Evolutionary conservation across 1,140 invertebrate species (phyloP), one percentile per base, ranked within the genome.

Genomic region (Antheraea pernyi): DNA sequence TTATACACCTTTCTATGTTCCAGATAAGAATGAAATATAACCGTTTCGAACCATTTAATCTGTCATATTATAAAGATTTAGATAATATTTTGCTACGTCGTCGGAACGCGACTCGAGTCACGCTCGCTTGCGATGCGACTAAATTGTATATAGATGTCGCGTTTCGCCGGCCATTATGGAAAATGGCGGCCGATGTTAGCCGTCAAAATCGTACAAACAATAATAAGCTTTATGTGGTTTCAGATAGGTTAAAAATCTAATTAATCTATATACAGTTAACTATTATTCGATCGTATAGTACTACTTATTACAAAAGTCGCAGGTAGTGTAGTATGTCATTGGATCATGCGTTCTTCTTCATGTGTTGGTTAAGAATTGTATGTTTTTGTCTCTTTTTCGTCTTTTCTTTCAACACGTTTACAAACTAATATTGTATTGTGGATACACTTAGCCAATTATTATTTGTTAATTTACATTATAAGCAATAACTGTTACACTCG

Each of bases 91-190:
- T 65, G 60, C 70, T 60, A 65, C 69, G 64, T 59, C 69, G 63
- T 59, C 59, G 4, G 73, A 60, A 70, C 79, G 77, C 85, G 80
- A 84, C 85, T 69, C 73, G 53, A 79, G 72, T 78, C 73, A 71
- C 62, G 72, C 77, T 80, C 76, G 84, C 74, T 82, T 80, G 81
- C 82, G 80, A 81, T 89, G 86, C 87, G 84, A 91, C 89, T 91
- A 88, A 89, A 89, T 79, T 83, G 69, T 61, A 72, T 75, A 87
- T 87, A 91, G 88, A 91, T 91, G 88, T 89, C 88, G 88, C 82
- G 76, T 75, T 81, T 78, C 76, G 79, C 80, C 82, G 65, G 83
- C 85, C 88, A 88, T 91, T 70, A 84, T 84, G 79, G 84, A 88
- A 91, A 89, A 91, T 91, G 86, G 88, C 86, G 85, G 79, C 72